Evolutionary conservation across 1,140 invertebrate species (phyloP), one percentile per base, ranked within the genome.

Genomic region (Anoplophora glabripennis): DNA sequence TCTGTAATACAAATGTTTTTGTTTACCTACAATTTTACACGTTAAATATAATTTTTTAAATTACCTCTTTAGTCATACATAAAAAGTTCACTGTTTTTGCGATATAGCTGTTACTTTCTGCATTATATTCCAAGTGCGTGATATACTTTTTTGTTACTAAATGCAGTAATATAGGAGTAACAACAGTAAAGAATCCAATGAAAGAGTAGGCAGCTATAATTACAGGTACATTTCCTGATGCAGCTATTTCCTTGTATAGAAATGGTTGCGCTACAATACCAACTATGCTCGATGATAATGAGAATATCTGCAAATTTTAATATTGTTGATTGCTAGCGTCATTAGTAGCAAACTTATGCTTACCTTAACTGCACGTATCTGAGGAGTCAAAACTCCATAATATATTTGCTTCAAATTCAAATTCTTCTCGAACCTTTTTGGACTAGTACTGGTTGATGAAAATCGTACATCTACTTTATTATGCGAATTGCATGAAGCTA

Each of bases 71-170:
- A 63, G 78, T 76, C 48, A 74, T 69, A 40, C 87, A 71, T 63
- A 92, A 86, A 48, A 93, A 80, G 14, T 81, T 86, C 18, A 86
- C 81, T 33, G 83, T 86, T 11, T 81, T 83, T n/a, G 89, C 88
- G 21, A 80, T 83, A 70, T 90, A 92, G 46, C 79, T 82, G 28
- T 86, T 80, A 33, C 76, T 83, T 17, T 72, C 63, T 10, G 78
- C 70, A 74, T 92, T 80, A 68, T 91, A 94, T 57, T 86, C 78
- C 2, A 96, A 76, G 58, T 85, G 77, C 0, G 84, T 87, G 0
- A 95, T 86, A 81, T 96, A 97, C 76, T 90, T 91, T 68, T 88
- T 94, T 3, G 90, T 87, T 11, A 96, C 77, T 4, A 84, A 78
- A 78, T 96, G 90, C 57, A 96, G 77, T 18, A 96, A 70, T 14